Conservation (phyloP, 2,797 vertebrate genomes). For the Bufotes viridis region DNA sequence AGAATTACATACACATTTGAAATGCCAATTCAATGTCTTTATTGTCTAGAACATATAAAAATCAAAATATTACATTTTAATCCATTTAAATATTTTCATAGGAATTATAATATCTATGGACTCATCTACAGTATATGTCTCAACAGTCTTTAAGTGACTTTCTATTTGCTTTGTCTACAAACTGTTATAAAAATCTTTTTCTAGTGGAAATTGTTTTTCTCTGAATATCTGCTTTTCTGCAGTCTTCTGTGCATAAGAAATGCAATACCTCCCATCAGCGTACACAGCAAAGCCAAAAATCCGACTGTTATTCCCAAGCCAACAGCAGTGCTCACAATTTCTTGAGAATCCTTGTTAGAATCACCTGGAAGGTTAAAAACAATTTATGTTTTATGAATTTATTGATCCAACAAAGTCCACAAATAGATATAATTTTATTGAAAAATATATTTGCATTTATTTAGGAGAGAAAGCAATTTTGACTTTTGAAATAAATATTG, state of each 20-base stretch:
- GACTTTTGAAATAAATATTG: no score
- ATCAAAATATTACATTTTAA: conserved; percentile 33
- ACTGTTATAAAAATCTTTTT: neutral
- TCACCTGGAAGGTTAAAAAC: conserved; percentile 29
- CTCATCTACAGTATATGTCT: neutral
- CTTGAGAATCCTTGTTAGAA: conserved; percentile 16
- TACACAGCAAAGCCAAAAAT: conserved; percentile 71
- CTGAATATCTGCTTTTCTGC: conserved; percentile 51
- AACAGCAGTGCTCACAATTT: conserved; percentile 53
- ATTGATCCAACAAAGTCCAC: neutral
- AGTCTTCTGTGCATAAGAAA: conserved; percentile 74
- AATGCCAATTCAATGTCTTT: neutral
- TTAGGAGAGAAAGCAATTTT: neutral
- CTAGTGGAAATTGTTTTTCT: conserved; percentile 56
- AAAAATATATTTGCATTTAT: neutral
- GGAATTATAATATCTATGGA: conserved; percentile 15
- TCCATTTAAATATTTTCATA: conserved; percentile 39
- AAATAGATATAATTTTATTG: neutral
- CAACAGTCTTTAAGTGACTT: neutral
- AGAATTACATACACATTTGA: no score
- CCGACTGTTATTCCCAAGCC: conserved; percentile 75
- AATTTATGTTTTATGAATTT: neutral
- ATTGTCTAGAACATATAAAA: neutral
- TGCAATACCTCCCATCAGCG: conserved; percentile 67
- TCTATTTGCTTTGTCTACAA: neutral